A percentile compares a stretch with the other conserved stretches of the same genome.
Conservation (phyloP, 2,888 invertebrate species). For the Crematogaster levior region DNA sequence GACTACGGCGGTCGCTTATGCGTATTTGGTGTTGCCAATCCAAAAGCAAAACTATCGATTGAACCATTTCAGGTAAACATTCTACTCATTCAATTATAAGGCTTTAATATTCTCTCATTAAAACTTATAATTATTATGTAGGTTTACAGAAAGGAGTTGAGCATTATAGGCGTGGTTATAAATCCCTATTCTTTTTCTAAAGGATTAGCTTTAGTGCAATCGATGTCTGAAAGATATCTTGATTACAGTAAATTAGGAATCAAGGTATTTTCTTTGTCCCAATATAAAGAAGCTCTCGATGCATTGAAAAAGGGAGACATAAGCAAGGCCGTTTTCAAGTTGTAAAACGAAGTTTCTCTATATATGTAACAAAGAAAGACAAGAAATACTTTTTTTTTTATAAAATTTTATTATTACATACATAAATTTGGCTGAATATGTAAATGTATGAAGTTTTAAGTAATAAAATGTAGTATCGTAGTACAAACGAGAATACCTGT, state of each 20-base stretch:
- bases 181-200: slow-evolving; percentile 90
- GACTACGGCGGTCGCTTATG: slow-evolving; percentile 89
- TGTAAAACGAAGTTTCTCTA: slow-evolving; percentile 71
- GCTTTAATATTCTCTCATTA: neutral
- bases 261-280: slow-evolving; percentile 86
- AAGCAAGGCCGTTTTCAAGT: slow-evolving; percentile 88
- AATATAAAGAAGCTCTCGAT: slow-evolving; percentile 87
- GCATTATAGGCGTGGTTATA: slow-evolving; percentile 89
- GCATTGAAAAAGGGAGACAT: slow-evolving; percentile 87
- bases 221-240: slow-evolving; percentile 89
- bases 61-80: slow-evolving; percentile 79
- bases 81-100: no score
- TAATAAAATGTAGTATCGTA: slow-evolving; percentile 22
- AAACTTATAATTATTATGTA: slow-evolving; percentile 79
- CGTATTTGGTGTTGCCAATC: slow-evolving; percentile 90
- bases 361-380: neutral
- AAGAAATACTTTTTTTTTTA: neutral
- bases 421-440: slow-evolving; percentile 7
- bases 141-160: slow-evolving; percentile 89
- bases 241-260: slow-evolving; percentile 88
- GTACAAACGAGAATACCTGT: slow-evolving; percentile 3
- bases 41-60: slow-evolving; percentile 85
- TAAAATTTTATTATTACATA: slow-evolving; percentile 35
- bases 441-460: slow-evolving; percentile 5
- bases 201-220: slow-evolving; percentile 88